Conservation (phyloP, 2,797 vertebrate genomes). For the Lophotriccus pileatus region DNA sequence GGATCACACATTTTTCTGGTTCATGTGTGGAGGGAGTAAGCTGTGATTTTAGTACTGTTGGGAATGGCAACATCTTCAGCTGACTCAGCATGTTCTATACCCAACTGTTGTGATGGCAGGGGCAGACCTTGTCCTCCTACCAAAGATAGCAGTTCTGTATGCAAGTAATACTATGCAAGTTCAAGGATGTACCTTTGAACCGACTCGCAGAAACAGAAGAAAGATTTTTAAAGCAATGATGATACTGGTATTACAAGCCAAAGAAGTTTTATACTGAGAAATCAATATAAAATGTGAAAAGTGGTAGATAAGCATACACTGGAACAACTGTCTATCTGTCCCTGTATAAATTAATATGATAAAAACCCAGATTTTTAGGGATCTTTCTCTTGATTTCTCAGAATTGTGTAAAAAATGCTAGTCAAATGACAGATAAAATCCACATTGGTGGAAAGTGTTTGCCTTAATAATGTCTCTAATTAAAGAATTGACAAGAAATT, state of each 20-base stretch:
- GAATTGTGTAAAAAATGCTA: neutral
- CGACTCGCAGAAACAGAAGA: neutral
- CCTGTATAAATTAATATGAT: neutral
- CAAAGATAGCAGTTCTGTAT: neutral
- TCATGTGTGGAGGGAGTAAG: neutral
- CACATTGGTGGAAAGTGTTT: neutral
- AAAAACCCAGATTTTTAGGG: neutral
- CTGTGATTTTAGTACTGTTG: neutral
- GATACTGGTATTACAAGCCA: neutral
- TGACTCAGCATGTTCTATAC: neutral
- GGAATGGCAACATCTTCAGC: neutral
- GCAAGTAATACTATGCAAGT: neutral
- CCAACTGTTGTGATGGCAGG: neutral
- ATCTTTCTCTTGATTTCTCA: neutral
- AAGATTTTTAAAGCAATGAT: neutral
- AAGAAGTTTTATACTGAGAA: neutral
- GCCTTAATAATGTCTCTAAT: neutral
- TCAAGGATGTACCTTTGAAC: neutral
- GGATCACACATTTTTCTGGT: neutral
- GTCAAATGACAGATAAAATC: neutral
- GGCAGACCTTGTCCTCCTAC: neutral
- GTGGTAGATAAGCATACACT: neutral
- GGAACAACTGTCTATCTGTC: neutral
- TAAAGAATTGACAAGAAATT: neutral
- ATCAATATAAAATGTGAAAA: neutral